Base-by-base conservation (phyloP, 2,888 invertebrate species). In the Amorpha juglandis region DNA sequence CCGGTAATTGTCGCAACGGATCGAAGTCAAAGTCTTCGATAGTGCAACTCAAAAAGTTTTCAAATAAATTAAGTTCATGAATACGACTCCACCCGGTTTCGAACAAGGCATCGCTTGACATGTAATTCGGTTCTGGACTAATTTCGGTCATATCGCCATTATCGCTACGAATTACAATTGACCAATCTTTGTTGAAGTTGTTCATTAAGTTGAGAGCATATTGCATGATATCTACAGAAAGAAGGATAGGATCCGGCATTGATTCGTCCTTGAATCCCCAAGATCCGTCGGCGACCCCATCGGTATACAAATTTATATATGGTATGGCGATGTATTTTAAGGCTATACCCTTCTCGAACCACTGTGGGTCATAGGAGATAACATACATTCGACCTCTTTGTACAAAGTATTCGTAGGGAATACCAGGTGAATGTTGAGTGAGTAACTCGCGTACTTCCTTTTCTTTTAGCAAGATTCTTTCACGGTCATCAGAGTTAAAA, bases 201-300 rank as follows among this genome's bases (percentile, higher is more conserved):
- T 77, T 80, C 0, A 86, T 64, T 35, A 86, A 74, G 66, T 83
- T 82, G 65, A 72, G 79, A 1, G 77, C 81, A 64, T 86, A 86
- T 68, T 74, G 80, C 12, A 82, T 68, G 14, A 86, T 79, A 27
- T 81, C 80, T 7, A 78, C 70, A 0, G 82, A 78, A 12, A 81
- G 14, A 0, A 64, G 16, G 9, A 58, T 19, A 1, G 58, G 42
- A 58, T 58, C 58, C 0, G 58, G 42, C 38, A 38, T 19, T 19
- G 19, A 38, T 16, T 9, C 6, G 11, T 42, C 19, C 16, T 42
- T 19, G 11, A 58, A 19, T 19, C 6, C 58, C 58, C 38, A 58
- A 19, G 12, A 38, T 12, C 58, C 58, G 3, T 42, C 58, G 7
- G 35, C 8, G 11, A 42, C 8, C 0, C 42, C 12, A 4, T 58